Evolutionary conservation across 2,888 invertebrate genomes (phyloP), one percentile per base, ranked within the genome.

Genomic region (Aromia moschata): DNA sequence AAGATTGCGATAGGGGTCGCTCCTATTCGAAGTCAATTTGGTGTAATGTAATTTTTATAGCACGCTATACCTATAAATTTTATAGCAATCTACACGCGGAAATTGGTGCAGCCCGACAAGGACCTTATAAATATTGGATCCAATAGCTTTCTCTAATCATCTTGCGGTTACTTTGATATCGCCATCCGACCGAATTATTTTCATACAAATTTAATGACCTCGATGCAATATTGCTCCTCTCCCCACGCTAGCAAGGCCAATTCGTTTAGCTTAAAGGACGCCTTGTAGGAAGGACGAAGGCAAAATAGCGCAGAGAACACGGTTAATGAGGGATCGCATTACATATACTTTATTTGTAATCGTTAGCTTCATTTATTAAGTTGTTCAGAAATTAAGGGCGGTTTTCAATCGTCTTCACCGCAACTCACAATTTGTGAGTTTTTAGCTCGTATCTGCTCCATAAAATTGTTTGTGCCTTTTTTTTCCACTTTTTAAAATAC

Each of bases 11-110:
- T 59, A 54, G 41, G 57, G 57, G 56, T 54, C 56, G 60, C 61
- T 65, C 67, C 73, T 73, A 74, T 76, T 72, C 74, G 72, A 66
- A 77, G 75, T 76, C 76, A 77, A 76, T 77, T 77, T 76, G 73
- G 74, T 74, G 76, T 77, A 77, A 77, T 76, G 77, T 77, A 76
- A 77, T 77, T 77, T 77, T 77, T 77, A 77, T 76, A 71, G 76
- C 74, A 72, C 70, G 72, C 73, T 70, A 72, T 72, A 70, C 74
- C 77, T 72, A 75, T 77, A 77, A 77, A 77, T 76, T 77, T 76
- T 75, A 76, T 74, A 74, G 75, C 75, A 74, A 77, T 77, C 76
- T 76, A 76, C 76, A 73, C 72, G 70, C 70, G 74, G 72, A 77
- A 76, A 76, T 73, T 72, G 72, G 69, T 68, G 68, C 70, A 66